Evolutionary conservation across 2,888 invertebrate genomes (phyloP).

Genomic region (Drosophila ochracea): DNA sequence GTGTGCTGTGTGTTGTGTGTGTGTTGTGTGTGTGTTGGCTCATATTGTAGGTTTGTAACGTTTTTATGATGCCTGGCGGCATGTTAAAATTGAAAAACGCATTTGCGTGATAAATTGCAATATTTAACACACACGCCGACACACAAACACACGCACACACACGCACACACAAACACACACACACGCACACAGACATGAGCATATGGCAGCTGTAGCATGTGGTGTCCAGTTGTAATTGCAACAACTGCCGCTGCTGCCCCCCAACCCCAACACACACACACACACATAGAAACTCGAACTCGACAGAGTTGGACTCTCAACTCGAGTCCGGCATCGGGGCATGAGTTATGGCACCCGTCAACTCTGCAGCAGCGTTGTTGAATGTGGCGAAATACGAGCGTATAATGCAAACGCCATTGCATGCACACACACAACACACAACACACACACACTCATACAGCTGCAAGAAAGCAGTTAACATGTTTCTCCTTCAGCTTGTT

Average conservation of each 20-base stretch:
- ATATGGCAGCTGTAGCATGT: conserved; percentile 76
- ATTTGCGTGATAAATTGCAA: conserved; percentile 85
- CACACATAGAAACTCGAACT: conserved; percentile 16
- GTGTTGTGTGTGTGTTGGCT: conserved; percentile 56
- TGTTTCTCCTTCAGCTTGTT: conserved; percentile 73
- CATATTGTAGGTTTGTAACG: conserved; percentile 80
- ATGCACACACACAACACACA: conserved; percentile 49
- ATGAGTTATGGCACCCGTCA: conserved; percentile 82
- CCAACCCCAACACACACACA: conserved; percentile 36
- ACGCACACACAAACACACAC: conserved; percentile 28
- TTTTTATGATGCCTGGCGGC: conserved; percentile 84
- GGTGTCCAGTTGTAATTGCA: conserved; percentile 78
- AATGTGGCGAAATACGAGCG: conserved; percentile 82
- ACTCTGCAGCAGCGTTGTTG: conserved; percentile 68
- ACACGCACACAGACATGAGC: conserved; percentile 37
- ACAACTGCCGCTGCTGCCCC: conserved; percentile 66
- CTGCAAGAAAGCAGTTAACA: conserved; percentile 77
- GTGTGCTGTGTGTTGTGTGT: conserved; percentile 28
- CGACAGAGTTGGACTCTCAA: conserved; percentile 39
- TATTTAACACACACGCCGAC: conserved; percentile 82
- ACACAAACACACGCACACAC: conserved; percentile 34
- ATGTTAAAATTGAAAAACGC: conserved; percentile 85
- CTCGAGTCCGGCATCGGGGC: conserved; percentile 58
- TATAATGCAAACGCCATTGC: conserved; percentile 81
- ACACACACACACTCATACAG: conserved; percentile 38